Percentiles rank a stretch among this genome's conserved stretches.
Conservation (phyloP, 2,113 vertebrate species). For the Oxygymnocypris stewartii region DNA sequence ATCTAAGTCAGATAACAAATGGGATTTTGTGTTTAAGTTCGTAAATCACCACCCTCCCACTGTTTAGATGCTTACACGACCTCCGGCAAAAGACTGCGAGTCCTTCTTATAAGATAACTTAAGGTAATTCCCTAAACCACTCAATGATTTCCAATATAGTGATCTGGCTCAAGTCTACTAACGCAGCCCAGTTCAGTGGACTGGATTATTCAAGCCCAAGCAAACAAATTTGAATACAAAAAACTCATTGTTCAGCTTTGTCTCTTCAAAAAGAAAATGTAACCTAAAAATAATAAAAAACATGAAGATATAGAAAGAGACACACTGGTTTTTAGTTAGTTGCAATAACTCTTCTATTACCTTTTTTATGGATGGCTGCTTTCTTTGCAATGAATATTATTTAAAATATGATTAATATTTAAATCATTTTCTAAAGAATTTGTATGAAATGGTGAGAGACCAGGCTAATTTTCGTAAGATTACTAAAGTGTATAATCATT, state of each 20-base stretch:
- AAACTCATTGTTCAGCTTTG: not conserved
- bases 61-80: not conserved
- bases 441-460: not conserved
- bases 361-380: not conserved
- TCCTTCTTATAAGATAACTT: not conserved
- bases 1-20: slow-evolving; percentile 40
- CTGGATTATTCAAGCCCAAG: not conserved
- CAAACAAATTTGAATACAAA: slow-evolving; percentile 12
- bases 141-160: slow-evolving; percentile 1
- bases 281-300: not conserved
- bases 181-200: not conserved
- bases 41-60: not conserved
- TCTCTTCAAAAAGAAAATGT: not conserved
- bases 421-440: too few species aligned
- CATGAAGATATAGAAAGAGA: not conserved
- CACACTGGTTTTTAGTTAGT: not conserved
- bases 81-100: not conserved
- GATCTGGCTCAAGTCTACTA: not conserved
- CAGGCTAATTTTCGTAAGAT: too few species aligned
- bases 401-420: not conserved
- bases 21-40: not conserved
- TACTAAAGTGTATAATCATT: not conserved
- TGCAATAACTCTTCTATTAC: not conserved
- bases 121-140: not conserved
- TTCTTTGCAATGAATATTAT: not conserved